A percentile compares a stretch with the other conserved stretches of the same genome.
Evolutionary conservation across 2,888 invertebrate species (phyloP).

Genomic region (Lasius fuliginosus): DNA sequence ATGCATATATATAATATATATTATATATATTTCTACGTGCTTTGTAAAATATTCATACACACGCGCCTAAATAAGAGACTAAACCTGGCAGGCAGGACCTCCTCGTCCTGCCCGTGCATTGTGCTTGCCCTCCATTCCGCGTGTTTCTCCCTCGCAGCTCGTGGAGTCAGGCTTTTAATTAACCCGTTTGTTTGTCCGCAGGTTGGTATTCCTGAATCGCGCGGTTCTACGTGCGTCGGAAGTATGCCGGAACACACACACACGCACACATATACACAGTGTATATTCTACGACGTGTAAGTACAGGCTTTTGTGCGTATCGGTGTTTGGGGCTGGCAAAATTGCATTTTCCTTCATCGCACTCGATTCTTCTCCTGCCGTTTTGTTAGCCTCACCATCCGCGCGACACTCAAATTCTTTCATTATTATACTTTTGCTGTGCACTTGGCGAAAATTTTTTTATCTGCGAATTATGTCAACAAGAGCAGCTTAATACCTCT

Average conservation of each 20-base stretch:
- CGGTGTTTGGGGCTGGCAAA: conserved; percentile 45
- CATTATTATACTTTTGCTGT: background rate
- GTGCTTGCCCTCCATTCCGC: conserved; percentile 29
- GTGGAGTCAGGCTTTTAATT: conserved; percentile 70
- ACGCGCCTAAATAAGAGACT: conserved; percentile 55
- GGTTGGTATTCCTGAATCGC: conserved; percentile 72
- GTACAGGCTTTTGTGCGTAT: conserved; percentile 7
- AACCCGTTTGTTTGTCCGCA: conserved; percentile 76
- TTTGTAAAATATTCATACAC: conserved; percentile 36
- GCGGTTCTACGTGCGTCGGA: conserved; percentile 34
- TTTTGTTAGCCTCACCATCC: conserved; percentile 12
- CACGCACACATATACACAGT: background rate
- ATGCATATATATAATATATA: background rate
- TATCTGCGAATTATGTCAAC: background rate
- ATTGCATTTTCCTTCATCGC: conserved; percentile 61
- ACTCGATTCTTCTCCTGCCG: conserved; percentile 29
- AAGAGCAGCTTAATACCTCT: background rate
- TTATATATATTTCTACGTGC: conserved; percentile 3
- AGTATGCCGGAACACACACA: conserved; percentile 20
- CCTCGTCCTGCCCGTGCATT: conserved; percentile 32
- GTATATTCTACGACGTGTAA: conserved; percentile 21
- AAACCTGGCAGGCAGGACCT: conserved; percentile 14
- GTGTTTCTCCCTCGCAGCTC: conserved; percentile 11
- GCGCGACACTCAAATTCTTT: background rate
- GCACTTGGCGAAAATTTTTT: background rate